Base-by-base conservation (phyloP, 2,797 vertebrate genomes). In the Cirrhinus molitorella region DNA sequence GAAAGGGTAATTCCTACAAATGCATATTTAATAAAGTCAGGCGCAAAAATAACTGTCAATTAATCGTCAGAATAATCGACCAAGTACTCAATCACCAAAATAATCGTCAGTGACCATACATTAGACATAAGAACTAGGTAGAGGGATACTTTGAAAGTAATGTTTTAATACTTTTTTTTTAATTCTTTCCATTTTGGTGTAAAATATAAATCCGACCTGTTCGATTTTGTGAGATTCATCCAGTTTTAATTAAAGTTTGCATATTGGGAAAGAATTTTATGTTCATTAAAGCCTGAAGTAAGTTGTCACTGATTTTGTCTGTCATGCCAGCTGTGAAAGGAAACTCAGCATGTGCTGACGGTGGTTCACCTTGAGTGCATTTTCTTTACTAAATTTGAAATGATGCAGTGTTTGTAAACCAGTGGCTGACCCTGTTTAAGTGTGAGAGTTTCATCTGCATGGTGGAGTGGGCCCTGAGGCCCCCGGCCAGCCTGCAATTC, bases 361-460 rank as follows among this genome's bases (percentile, higher is more conserved):
- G 65, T 13, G 5, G 31, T 75, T 68, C 25, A 57, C 21, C n/a
- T 53, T 34, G 10, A 59, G 28, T 70, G 71, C n/a, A 10, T 75
- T 37, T 43, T 23, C 28, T 19, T 65, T 14, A 3, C 67, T 31
- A 16, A 47, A 25, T 65, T 37, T 81, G 66, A 55, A 78, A 40
- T 55, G 28, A 75, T 75, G 34, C 12, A 61, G 63, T 65, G 76
- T 77, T 57, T 86, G 59, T 84, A 74, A 49, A 73, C 12, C 80
- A 55, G 76, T 72, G 75, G 57, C 45, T 55, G 81, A 85, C 72
- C 68, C 51, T 63, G 25, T 31, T 78, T 45, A 23, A 79, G 78
- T 85, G 43, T 67, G 23, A 72, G 53, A 75, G 81, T 80, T 80
- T 23, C 59, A 81, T 88, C 78, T 87, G 83, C 77, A 66, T 85